Conservation (phyloP, 1,140 invertebrate genomes). For the Mycetomoellerius zeteki region DNA sequence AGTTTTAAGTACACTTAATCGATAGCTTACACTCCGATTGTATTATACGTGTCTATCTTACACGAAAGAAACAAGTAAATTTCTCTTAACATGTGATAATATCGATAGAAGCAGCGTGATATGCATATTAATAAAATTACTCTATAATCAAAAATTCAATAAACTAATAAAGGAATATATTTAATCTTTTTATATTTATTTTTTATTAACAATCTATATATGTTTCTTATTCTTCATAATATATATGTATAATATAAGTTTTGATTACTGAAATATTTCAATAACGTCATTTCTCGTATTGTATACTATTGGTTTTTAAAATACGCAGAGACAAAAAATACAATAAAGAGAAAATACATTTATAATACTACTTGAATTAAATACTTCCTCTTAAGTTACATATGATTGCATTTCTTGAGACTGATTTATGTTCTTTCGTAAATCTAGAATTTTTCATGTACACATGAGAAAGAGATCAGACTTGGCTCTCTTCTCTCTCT, state of each 20-base stretch:
- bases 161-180: slow-evolving; percentile 4
- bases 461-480: slow-evolving; percentile 13
- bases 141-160: neutral
- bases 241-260: neutral
- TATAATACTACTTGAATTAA: slow-evolving; percentile 5
- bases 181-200: neutral
- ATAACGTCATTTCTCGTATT: neutral
- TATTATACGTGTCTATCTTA: no score
- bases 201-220: neutral
- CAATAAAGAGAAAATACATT: neutral
- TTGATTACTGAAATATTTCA: slow-evolving; percentile 10
- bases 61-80: neutral
- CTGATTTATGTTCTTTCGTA: neutral
- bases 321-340: neutral
- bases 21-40: no score
- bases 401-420: neutral
- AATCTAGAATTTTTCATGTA: neutral
- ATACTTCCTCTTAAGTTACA: neutral
- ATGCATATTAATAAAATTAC: neutral
- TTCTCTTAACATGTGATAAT: neutral
- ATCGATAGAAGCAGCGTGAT: neutral
- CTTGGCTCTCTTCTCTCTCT: slow-evolving; percentile 4
- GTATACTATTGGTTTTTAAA: neutral
- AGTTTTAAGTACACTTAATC: no score
- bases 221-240: neutral